phyloP scores from a whole-genome alignment of 1,140 invertebrate genomes.

The Drosophila guanche region DNA sequence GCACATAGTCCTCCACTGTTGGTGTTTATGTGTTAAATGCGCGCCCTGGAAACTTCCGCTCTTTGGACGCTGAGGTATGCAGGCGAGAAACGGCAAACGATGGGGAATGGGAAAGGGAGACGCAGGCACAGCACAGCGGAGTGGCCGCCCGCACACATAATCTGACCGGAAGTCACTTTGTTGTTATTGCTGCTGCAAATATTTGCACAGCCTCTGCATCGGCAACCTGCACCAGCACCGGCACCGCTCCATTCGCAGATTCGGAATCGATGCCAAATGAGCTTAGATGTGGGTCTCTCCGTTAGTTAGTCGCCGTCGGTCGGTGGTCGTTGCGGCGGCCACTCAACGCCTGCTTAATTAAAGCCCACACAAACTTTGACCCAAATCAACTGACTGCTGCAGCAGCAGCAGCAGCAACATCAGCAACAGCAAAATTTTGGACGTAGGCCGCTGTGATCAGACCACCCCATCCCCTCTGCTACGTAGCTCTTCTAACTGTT shows the following conservation, averaged over 20 bases:
- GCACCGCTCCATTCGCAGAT: too few species aligned
- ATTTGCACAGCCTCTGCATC: slow-evolving; percentile 34
- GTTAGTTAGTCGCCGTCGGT: slow-evolving; percentile 30
- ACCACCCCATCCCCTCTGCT: slow-evolving; percentile 14
- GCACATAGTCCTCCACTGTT: slow-evolving; percentile 19
- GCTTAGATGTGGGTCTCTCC: slow-evolving; percentile 52
- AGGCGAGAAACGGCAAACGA: slow-evolving; percentile 27
- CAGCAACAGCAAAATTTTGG: slow-evolving; percentile 34
- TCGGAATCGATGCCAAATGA: slow-evolving; percentile 18
- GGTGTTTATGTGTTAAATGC: slow-evolving; percentile 57
- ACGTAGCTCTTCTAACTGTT: slow-evolving; percentile 25
- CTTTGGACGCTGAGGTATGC: slow-evolving; percentile 68
- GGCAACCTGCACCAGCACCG: too few species aligned
- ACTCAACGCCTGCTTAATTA: slow-evolving; percentile 62
- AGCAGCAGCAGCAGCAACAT: slow-evolving; percentile 34
- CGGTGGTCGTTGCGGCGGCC: too few species aligned
- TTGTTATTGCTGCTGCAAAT: slow-evolving; percentile 38
- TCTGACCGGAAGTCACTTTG: slow-evolving; percentile 75
- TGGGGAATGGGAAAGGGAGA: slow-evolving; percentile 1
- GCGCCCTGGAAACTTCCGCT: slow-evolving; percentile 70
- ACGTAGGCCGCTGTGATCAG: slow-evolving; percentile 55
- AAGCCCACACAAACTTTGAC: slow-evolving; percentile 75
- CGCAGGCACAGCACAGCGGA: slow-evolving; percentile 28
- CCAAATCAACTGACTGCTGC: slow-evolving; percentile 57
- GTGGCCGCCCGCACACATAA: slow-evolving; percentile 33